Base-by-base conservation (phyloP, 2,888 invertebrate species). In the Parnassius smintheus region DNA sequence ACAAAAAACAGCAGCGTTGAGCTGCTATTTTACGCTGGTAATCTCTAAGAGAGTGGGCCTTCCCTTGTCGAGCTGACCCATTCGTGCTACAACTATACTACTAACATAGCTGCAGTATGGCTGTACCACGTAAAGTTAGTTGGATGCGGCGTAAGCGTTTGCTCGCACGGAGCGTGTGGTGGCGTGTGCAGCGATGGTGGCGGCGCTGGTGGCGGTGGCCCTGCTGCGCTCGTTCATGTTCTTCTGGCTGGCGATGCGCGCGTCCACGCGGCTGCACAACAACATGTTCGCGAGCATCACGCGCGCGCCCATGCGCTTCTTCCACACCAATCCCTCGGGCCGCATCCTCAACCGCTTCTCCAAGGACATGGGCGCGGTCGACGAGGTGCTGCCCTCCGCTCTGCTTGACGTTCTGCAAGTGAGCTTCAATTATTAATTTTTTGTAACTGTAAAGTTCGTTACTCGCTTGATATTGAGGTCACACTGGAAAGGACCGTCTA, bases 311-410 rank as follows among this genome's bases (percentile, higher is more conserved):
- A 96, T 97, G 94, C 92, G 94, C 25, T 98, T 98, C 88, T 98
- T 98, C 88, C 97, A 97, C 78, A 94, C 94, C 3, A 98, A 98
- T 84, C 96, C 97, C 0, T 95, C 95, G 0, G 96, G 96, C 0
- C 89, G 96, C 54, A 95, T 98, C 72, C 89, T 98, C 54, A 98
- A 98, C 86, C 92, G 98, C 35, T 98, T 98, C 86, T 96, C 97
- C 0, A 98, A 98, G 83, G 98, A 98, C 75, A 95, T 97, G 93
- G 97, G 94, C 0, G 93, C 94, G 0, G 93, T 95, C 0, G 95
- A 95, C 71, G 95, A 95, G 73, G 82, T 94, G 9, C 71, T 95
- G 64, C 94, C 94, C 0, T 85, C 89, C 2, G 94, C 94, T 0
- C 72, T 94, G 61, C 93, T 95, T 53, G 95, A 95, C 81, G 93